These are phyloP conservation scores for Plagodis pulveraria DNA, from an alignment of 2,888 invertebrate species.

Conservation along the genomic window DNA sequence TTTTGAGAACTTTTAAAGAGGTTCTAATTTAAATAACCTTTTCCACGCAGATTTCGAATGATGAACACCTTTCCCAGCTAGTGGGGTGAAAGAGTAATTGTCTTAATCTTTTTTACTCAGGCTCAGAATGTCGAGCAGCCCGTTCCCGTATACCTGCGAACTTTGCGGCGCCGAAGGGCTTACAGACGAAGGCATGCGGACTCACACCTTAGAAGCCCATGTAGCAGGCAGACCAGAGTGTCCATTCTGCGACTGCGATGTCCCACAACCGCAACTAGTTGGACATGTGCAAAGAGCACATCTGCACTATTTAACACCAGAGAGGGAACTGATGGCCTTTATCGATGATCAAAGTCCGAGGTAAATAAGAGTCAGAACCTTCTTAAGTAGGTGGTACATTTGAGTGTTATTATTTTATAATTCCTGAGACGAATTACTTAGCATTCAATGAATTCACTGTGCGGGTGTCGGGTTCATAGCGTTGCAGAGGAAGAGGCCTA, in stretches of 20 bases:
- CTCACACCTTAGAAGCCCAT: slow-evolving; percentile 91
- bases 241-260: slow-evolving; percentile 92
- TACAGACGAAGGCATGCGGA: slow-evolving; percentile 91
- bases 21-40: too few species aligned
- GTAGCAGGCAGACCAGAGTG: slow-evolving; percentile 92
- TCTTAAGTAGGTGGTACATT: too few species aligned
- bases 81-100: too few species aligned
- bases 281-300: slow-evolving; percentile 94
- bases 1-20: too few species aligned
- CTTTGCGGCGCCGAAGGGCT: slow-evolving; percentile 94
- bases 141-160: slow-evolving; percentile 88
- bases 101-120: slow-evolving; percentile 25
- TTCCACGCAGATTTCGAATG: too few species aligned
- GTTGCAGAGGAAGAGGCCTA: too few species aligned
- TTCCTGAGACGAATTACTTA: too few species aligned
- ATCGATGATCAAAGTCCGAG: slow-evolving; percentile 89
- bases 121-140: slow-evolving; percentile 70
- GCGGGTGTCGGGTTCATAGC: too few species aligned
- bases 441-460: too few species aligned
- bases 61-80: too few species aligned
- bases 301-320: slow-evolving; percentile 92
- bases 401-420: too few species aligned
- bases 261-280: slow-evolving; percentile 90
- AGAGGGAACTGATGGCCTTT: slow-evolving; percentile 90
- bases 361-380: slow-evolving; percentile 49